phyloP scores from a whole-genome alignment of 2,113 vertebrate genomes.

The Sialia sialis region DNA sequence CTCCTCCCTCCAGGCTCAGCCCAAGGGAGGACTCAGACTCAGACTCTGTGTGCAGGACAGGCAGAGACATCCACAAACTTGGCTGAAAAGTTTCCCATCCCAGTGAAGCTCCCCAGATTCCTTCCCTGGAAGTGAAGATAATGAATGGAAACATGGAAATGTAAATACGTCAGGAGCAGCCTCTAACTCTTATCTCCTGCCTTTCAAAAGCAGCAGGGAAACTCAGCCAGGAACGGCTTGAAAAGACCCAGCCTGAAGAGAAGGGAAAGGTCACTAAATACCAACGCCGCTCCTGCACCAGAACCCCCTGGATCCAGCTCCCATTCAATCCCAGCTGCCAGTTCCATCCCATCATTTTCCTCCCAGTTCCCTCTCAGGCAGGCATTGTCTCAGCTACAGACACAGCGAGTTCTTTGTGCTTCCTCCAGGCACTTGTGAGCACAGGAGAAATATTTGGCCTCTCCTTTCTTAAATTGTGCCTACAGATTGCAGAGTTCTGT shows the following conservation, averaged over 20 bases:
- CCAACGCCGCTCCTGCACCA: neutral
- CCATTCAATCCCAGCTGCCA: neutral
- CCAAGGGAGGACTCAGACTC: fast-evolving
- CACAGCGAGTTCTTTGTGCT: neutral
- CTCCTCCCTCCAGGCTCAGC: neutral
- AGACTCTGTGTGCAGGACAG: neutral
- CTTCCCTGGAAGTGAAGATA: neutral
- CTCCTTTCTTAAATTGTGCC: neutral
- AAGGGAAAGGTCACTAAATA: neutral
- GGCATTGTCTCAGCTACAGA: neutral
- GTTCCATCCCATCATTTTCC: neutral
- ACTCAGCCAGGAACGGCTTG: neutral
- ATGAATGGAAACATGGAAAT: neutral
- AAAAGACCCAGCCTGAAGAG: neutral
- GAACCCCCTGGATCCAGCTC: neutral
- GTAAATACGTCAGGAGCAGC: neutral
- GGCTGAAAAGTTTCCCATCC: neutral
- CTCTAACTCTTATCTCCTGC: neutral
- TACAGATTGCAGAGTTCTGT: neutral
- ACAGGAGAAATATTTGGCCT: slow-evolving; percentile 33
- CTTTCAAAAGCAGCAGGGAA: neutral
- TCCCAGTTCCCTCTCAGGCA: neutral
- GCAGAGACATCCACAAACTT: fast-evolving
- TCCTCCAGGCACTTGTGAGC: slow-evolving; percentile 21
- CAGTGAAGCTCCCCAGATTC: neutral